Conservation (phyloP, 2,888 invertebrate species). For the Synergus japonicus region DNA sequence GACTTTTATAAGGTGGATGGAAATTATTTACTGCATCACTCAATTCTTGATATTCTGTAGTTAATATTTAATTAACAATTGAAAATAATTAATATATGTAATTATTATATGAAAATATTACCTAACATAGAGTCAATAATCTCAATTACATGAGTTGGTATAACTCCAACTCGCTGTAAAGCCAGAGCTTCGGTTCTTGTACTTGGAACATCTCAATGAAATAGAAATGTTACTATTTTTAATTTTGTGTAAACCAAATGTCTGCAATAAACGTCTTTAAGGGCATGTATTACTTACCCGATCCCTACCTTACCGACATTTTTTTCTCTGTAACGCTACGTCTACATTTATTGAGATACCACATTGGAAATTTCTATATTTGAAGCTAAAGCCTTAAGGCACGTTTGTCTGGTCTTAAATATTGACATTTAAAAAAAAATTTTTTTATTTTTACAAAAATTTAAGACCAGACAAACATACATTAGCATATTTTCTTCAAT, state of each 20-base stretch:
- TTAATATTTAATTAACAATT: neutral
- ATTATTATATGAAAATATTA: neutral
- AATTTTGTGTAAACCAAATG: neutral
- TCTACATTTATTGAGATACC: no score
- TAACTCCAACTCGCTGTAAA: slow-evolving; percentile 76
- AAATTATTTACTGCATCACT: neutral
- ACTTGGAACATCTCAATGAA: slow-evolving; percentile 76
- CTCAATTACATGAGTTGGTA: slow-evolving; percentile 79
- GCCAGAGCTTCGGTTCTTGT: slow-evolving; percentile 77
- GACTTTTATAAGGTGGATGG: neutral
- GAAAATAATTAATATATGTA: no score
- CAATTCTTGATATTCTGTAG: neutral
- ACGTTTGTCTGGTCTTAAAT: no score
- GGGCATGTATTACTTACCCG: no score
- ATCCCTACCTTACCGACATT: no score
- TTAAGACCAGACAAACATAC: no score
- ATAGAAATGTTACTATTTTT: neutral
- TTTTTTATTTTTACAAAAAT: no score
- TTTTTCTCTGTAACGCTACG: no score
- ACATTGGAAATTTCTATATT: no score
- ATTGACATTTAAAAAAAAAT: no score
- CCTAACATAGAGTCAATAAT: slow-evolving; percentile 58
- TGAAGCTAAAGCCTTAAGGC: no score
- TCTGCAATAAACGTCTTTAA: neutral
- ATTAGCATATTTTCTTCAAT: no score